A percentile compares a stretch with the other conserved stretches of the same genome.
Evolutionary conservation across 2,113 vertebrate species (phyloP).

Genomic region (Engystomops pustulosus): DNA sequence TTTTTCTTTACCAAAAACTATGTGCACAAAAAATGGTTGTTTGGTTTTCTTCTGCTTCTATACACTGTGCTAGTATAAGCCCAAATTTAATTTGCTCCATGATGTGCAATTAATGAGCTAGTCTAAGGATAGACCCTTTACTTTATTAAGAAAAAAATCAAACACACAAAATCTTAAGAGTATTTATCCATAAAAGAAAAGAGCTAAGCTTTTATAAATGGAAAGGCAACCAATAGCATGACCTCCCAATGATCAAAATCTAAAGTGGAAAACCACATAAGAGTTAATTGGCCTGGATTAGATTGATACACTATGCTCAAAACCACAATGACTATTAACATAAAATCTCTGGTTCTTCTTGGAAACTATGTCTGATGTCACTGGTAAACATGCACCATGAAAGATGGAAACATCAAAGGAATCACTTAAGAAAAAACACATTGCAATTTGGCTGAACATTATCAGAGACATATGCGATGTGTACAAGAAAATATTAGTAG

Average conservation of each 20-base stretch:
- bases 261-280: slow-evolving; percentile 44
- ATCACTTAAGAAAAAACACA: slow-evolving; percentile 42
- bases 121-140: no score
- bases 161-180: not conserved
- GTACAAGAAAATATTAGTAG: not conserved
- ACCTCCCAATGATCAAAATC: slow-evolving; percentile 33
- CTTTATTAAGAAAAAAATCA: not conserved
- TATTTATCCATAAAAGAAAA: not conserved
- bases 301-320: slow-evolving; percentile 8
- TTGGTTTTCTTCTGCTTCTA: no score
- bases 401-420: slow-evolving; percentile 28
- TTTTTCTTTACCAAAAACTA: no score
- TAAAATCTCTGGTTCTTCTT: slow-evolving; percentile 35
- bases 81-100: no score
- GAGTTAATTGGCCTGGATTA: slow-evolving; percentile 5
- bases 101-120: no score
- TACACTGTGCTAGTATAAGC: no score
- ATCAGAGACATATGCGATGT: not conserved
- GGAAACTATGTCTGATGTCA: slow-evolving; percentile 5
- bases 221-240: not conserved
- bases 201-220: slow-evolving; percentile 8
- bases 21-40: no score
- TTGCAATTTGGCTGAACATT: slow-evolving; percentile 21
- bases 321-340: slow-evolving; percentile 35
- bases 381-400: not conserved